Evolutionary conservation across 92 coral and sea anemone genomes (phyloP), one percentile per base, ranked within the genome.

Genomic region (Bergia sp.): DNA sequence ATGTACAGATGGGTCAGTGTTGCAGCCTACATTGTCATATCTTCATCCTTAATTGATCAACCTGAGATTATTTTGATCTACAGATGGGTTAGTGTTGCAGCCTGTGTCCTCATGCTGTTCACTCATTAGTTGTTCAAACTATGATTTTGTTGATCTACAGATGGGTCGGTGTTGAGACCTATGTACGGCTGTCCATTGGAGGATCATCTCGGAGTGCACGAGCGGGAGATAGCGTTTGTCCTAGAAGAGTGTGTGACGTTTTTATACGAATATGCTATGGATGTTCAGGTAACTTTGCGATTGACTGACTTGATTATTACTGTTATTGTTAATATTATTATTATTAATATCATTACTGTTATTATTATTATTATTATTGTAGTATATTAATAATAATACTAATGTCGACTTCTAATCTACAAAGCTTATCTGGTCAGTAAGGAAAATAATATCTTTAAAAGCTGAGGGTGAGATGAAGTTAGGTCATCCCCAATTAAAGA

Each of bases 131-230:
- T 41, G 1, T 18, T 53, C 58, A 53, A 47, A 44, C 16, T 77
- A 15, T 73, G 77, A 7, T 75, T 75, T 40, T 78, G 49, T 39
- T 29, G 21, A 29, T 45, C 55, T 55, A 11, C 76, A 94, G 96
- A 87, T 82, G 90, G 91, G 66, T 94, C 94, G 5, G 91, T 89
- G 39, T 83, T 92, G 73, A 89, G 94, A 21, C 94, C 98, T 50
- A 95, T 93, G 29, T 96, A 93, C 88, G 99, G 99, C 58, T 92
- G 94, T 64, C 93, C 96, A 4, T 89, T 96, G 50, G 99, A 96
- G 88, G 96, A 96, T 39, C 99, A 96, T 58, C 91, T 96, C n/a
- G 89, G 91, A 91, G 91, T 92, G 37, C 98, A 94, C 29, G 91
- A 91, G 71, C 89, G 96, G 90, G 93, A 93, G 73, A 96, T 96